A percentile compares a stretch with the other conserved stretches of the same genome.
Conservation (phyloP, 2,797 vertebrate genomes). For the Periophthalmus magnuspinnatus region DNA sequence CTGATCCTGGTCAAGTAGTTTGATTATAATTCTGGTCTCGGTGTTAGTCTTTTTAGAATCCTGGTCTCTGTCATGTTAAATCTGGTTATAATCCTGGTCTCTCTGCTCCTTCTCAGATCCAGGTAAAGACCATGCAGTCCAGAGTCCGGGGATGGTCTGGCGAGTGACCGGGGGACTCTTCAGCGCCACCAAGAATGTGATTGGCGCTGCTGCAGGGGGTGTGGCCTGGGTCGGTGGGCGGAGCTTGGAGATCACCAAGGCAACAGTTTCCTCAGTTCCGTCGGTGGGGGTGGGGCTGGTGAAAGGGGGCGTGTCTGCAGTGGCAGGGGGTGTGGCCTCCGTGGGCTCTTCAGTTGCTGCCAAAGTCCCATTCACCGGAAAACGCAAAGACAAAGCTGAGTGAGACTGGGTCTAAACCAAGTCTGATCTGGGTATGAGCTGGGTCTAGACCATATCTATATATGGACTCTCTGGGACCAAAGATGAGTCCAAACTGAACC, state of each 20-base stretch:
- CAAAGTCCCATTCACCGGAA: conserved; percentile 70
- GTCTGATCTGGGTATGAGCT: neutral
- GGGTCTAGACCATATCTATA: neutral
- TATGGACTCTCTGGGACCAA: neutral
- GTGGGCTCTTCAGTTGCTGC: conserved; percentile 77
- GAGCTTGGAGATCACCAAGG: conserved; percentile 79
- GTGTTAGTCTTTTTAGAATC: no score
- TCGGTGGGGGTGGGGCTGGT: conserved; percentile 75
- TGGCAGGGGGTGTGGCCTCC: conserved; percentile 76
- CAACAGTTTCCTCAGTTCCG: conserved; percentile 74
- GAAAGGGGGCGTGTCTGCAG: conserved; percentile 77
- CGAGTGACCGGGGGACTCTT: conserved; percentile 77
- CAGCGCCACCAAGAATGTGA: conserved; percentile 76
- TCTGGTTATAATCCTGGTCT: neutral
- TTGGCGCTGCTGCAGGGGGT: conserved; percentile 79
- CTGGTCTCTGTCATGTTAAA: neutral
- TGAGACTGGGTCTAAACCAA: conserved; percentile 45
- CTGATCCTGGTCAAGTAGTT: neutral
- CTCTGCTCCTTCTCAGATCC: conserved; percentile 48
- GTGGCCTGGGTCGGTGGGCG: conserved; percentile 82
- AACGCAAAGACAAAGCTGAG: conserved; percentile 83
- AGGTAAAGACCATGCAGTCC: conserved; percentile 66
- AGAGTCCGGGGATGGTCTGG: conserved; percentile 74
- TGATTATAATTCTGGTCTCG: no score
- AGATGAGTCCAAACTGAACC: no score